Conservation (phyloP, 1,140 invertebrate genomes). For the Lepidurus apus region DNA sequence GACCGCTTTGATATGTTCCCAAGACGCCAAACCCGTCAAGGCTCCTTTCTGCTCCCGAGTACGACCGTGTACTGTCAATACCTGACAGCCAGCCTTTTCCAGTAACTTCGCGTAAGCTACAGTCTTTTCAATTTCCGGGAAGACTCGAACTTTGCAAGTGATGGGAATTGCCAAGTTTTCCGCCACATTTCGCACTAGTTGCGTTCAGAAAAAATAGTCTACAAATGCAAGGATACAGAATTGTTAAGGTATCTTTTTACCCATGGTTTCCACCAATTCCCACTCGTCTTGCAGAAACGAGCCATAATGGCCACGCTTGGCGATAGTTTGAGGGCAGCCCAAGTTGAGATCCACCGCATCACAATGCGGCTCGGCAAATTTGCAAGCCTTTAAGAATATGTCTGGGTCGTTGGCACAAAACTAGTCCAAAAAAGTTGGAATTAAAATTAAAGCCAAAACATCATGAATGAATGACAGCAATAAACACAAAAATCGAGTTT, state of each 20-base stretch:
- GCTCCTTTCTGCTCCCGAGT: conserved; percentile 94
- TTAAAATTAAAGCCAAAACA: neutral
- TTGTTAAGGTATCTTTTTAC: conserved; percentile 49
- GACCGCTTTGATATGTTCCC: conserved; percentile 87
- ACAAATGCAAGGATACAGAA: neutral
- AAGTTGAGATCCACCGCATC: conserved; percentile 98
- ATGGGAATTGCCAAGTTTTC: conserved; percentile 69
- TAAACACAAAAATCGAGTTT: neutral
- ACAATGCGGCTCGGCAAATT: conserved; percentile 77
- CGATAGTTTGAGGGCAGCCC: conserved; percentile 93
- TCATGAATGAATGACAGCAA: no score
- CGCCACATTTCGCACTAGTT: conserved; percentile 56
- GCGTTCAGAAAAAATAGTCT: neutral
- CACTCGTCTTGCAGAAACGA: conserved; percentile 94
- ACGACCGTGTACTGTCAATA: conserved; percentile 92
- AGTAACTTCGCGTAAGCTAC: conserved; percentile 90
- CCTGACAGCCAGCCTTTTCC: conserved; percentile 82
- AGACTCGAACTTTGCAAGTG: conserved; percentile 92
- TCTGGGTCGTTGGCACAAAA: conserved; percentile 96
- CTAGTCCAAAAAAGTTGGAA: conserved; percentile 50
- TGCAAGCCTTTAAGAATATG: conserved; percentile 76
- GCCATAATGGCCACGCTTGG: conserved; percentile 67
- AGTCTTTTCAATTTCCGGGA: conserved; percentile 80
- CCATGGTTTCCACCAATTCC: conserved; percentile 73
- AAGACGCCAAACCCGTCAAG: conserved; percentile 88